phyloP scores from a whole-genome alignment of 2,888 invertebrate genomes.

The Aleiodes testaceus region DNA sequence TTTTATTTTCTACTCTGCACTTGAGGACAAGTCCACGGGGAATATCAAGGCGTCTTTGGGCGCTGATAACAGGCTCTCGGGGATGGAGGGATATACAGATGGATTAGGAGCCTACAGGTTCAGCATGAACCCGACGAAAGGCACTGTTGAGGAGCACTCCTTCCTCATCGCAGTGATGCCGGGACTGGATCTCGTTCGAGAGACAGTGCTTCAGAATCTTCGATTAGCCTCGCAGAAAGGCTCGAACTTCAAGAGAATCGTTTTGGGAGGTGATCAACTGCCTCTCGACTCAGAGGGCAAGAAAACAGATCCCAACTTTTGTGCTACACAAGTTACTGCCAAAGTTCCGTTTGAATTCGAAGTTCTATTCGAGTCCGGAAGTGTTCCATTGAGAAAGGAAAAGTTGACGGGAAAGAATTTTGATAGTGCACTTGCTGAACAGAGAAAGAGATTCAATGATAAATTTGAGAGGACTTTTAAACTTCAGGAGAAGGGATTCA shows the following conservation, averaged over 20 bases:
- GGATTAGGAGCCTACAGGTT: slow-evolving; percentile 86
- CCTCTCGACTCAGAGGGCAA: slow-evolving; percentile 69
- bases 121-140: slow-evolving; percentile 73
- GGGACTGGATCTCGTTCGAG: slow-evolving; percentile 82
- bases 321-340: slow-evolving; percentile 85
- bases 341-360: slow-evolving; percentile 88
- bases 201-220: slow-evolving; percentile 83
- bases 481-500: slow-evolving; percentile 81
- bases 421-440: slow-evolving; percentile 78
- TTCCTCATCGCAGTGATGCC: slow-evolving; percentile 82
- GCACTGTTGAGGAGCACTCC: slow-evolving; percentile 81
- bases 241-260: slow-evolving; percentile 75
- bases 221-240: slow-evolving; percentile 76
- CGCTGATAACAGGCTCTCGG: slow-evolving; percentile 75
- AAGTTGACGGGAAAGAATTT: slow-evolving; percentile 79
- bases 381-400: slow-evolving; percentile 76
- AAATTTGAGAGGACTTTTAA: slow-evolving; percentile 89
- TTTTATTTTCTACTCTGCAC: slow-evolving; percentile 86
- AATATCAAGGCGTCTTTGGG: slow-evolving; percentile 74
- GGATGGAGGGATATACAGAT: slow-evolving; percentile 84
- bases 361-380: slow-evolving; percentile 86
- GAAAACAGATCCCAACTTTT: slow-evolving; percentile 81
- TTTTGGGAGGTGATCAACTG: slow-evolving; percentile 78
- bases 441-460: slow-evolving; percentile 79
- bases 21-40: slow-evolving; percentile 83